Evolutionary conservation across 2,888 invertebrate species (phyloP).

Genomic region (Hedychridium roseum): DNA sequence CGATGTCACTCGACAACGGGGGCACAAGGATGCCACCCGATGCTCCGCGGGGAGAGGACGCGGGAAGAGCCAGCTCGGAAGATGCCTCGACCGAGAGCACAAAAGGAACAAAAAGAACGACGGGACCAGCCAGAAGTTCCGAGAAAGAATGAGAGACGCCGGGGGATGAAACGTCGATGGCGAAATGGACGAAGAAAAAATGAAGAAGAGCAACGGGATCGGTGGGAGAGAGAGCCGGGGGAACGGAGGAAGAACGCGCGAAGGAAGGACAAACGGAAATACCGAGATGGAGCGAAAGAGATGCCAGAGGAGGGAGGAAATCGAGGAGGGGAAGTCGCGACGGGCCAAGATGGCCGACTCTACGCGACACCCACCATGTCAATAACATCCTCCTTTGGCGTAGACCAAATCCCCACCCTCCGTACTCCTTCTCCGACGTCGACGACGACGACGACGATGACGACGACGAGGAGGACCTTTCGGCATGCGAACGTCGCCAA

Average conservation of each 20-base stretch:
- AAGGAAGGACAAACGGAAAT: slow-evolving; percentile 1
- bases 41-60: slow-evolving; percentile 15
- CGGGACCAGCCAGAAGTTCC: slow-evolving; percentile 2
- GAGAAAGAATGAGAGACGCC: not conserved
- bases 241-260: not conserved
- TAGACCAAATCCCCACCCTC: slow-evolving; percentile 33
- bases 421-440: slow-evolving; percentile 6
- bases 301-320: not conserved
- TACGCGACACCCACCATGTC: slow-evolving; percentile 62
- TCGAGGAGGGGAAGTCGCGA: slow-evolving; percentile 30
- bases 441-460: slow-evolving; percentile 18
- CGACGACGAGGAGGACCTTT: slow-evolving; percentile 8
- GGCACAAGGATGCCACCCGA: slow-evolving; percentile 53
- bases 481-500: not conserved
- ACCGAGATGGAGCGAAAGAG: not conserved
- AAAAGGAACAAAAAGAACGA: slow-evolving; percentile 10
- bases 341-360: slow-evolving; percentile 62
- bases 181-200: too few species aligned
- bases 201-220: too few species aligned
- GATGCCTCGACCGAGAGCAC: too few species aligned
- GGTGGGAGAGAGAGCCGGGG: not conserved
- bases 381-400: slow-evolving; percentile 59
- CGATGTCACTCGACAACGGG: slow-evolving; percentile 60
- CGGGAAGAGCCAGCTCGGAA: too few species aligned
- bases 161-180: too few species aligned